These are phyloP conservation scores for Gymnoscopelus microlampas DNA, from an alignment of 2,797 vertebrate genomes.

Conservation along the genomic window DNA sequence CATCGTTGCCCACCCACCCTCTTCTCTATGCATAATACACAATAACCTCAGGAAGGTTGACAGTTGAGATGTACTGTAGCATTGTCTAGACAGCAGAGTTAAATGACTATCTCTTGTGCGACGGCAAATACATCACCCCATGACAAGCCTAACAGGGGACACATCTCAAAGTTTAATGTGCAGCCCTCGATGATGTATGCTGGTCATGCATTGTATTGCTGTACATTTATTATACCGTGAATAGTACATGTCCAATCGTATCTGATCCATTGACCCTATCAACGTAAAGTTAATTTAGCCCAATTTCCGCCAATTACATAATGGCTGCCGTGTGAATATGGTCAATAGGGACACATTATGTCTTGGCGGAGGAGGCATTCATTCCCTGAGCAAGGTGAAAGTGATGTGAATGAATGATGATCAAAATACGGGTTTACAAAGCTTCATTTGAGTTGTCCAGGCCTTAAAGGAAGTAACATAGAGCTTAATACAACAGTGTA, in stretches of 20 bases:
- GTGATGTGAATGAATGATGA: constrained; percentile 23
- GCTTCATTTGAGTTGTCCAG: not conserved
- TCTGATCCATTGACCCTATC: too few relatives aligned
- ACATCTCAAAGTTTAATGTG: constrained; percentile 32
- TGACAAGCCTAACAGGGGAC: constrained; percentile 5
- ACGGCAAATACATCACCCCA: constrained; percentile 12
- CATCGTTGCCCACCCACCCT: constrained; percentile 12
- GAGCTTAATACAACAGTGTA: constrained; percentile 24
- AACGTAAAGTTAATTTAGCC: too few relatives aligned
- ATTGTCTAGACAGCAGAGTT: constrained; percentile 26
- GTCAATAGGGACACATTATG: too few relatives aligned
- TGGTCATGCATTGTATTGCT: constrained; percentile 48
- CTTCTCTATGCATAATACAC: constrained; percentile 9
- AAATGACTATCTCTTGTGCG: constrained; percentile 23
- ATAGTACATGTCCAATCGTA: constrained; percentile 11
- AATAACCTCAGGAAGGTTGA: constrained; percentile 40
- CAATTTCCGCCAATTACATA: too few relatives aligned
- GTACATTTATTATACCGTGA: constrained; percentile 3
- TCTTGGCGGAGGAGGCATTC: constrained; percentile 8
- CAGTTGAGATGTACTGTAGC: constrained; percentile 53
- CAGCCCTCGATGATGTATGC: constrained; percentile 10
- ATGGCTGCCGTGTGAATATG: too few relatives aligned
- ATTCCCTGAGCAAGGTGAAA: constrained; percentile 69
- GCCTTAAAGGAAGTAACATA: constrained; percentile 39
- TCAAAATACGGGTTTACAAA: constrained; percentile 51